phyloP scores from a whole-genome alignment of 1,140 invertebrate genomes.

The Ceratina calcarata region DNA sequence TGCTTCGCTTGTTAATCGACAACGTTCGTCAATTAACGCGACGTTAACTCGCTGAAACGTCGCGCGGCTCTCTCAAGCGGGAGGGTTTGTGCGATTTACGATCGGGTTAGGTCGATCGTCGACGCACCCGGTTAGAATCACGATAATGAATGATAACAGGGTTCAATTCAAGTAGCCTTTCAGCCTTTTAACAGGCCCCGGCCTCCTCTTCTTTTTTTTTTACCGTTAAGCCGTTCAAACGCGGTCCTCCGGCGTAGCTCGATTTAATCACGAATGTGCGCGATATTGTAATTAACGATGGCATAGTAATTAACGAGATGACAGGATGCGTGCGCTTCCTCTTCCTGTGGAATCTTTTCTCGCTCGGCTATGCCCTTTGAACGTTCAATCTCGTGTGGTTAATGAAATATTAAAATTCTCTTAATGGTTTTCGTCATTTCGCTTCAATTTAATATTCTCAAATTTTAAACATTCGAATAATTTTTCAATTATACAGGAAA shows the following conservation, averaged over 20 bases:
- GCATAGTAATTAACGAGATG: conserved; percentile 22
- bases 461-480: too few species aligned
- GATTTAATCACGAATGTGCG: conserved; percentile 5
- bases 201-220: neutral
- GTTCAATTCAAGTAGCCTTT: conserved; percentile 44
- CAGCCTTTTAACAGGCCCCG: conserved; percentile 42
- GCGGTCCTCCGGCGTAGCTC: neutral
- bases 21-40: conserved; percentile 34
- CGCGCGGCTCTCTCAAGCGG: too few species aligned
- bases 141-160: conserved; percentile 62
- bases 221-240: neutral
- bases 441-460: too few species aligned
- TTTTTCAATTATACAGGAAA: too few species aligned
- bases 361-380: neutral
- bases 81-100: conserved; percentile 6
- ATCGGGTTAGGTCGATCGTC: conserved; percentile 30
- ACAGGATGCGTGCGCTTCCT: conserved; percentile 47
- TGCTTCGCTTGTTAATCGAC: conserved; percentile 16
- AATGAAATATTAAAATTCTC: neutral
- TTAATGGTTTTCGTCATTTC: too few species aligned
- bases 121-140: conserved; percentile 31
- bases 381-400: neutral
- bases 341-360: conserved; percentile 19
- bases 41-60: conserved; percentile 14
- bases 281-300: conserved; percentile 48